phyloP scores from a whole-genome alignment of 2,888 invertebrate genomes.

The Erebia ligea region DNA sequence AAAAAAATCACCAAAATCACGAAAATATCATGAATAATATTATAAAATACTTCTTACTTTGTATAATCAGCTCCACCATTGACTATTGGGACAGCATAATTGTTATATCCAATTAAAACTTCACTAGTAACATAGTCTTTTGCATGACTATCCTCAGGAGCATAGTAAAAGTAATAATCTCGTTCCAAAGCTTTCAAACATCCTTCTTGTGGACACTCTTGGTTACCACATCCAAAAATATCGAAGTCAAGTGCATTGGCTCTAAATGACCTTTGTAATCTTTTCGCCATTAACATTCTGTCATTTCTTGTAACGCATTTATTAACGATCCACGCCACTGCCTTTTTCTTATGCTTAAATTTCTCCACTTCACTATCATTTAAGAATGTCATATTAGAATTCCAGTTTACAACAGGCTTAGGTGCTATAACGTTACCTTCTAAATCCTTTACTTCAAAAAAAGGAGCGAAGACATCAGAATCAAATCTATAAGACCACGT shows the following conservation, averaged over 20 bases:
- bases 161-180: slow-evolving; percentile 69
- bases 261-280: slow-evolving; percentile 69
- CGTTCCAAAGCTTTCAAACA: slow-evolving; percentile 53
- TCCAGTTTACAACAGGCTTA: slow-evolving; percentile 51
- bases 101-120: slow-evolving; percentile 72
- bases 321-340: slow-evolving; percentile 48
- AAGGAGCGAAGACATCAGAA: slow-evolving; percentile 68
- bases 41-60: slow-evolving; percentile 53
- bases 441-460: slow-evolving; percentile 62
- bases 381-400: slow-evolving; percentile 28
- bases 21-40: background rate
- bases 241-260: slow-evolving; percentile 64
- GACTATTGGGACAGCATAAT: slow-evolving; percentile 86
- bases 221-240: slow-evolving; percentile 67
- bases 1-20: no score
- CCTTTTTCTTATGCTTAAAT: slow-evolving; percentile 44
- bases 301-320: slow-evolving; percentile 49
- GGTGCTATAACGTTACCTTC: slow-evolving; percentile 58
- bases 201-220: slow-evolving; percentile 51
- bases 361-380: slow-evolving; percentile 47
- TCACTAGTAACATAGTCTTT: slow-evolving; percentile 68
- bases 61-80: slow-evolving; percentile 85
- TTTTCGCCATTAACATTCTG: slow-evolving; percentile 47
- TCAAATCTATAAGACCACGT: slow-evolving; percentile 73
- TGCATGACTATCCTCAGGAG: slow-evolving; percentile 54